A percentile compares a stretch with the other conserved stretches of the same genome.
Conservation (phyloP, 2,888 invertebrate species). For the Noctua pronuba region DNA sequence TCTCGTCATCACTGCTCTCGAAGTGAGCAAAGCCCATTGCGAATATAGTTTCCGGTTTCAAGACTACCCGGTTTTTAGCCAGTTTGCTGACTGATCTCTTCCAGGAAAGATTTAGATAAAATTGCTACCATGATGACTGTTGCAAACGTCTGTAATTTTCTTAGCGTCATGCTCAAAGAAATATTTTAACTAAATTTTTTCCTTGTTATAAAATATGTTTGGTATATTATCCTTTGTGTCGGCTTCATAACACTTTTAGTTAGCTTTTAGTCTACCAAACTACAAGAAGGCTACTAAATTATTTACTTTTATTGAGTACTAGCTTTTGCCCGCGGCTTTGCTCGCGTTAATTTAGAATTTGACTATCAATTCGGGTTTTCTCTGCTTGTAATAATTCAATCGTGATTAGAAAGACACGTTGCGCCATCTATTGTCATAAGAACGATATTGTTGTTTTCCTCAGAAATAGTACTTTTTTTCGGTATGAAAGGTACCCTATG, state of each 20-base stretch:
- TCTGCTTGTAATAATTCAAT: too few relatives aligned
- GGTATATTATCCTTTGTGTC: background rate
- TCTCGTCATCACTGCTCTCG: background rate
- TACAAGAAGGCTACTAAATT: too few relatives aligned
- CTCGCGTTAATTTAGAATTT: too few relatives aligned
- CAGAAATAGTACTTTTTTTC: too few relatives aligned
- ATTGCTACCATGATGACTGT: background rate
- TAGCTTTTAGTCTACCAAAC: too few relatives aligned
- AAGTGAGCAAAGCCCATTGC: background rate
- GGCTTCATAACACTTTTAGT: background rate
- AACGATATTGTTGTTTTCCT: too few relatives aligned
- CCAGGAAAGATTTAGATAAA: conserved; percentile 4
- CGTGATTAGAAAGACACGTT: too few relatives aligned
- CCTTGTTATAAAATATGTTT: background rate
- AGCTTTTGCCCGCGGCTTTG: too few relatives aligned
- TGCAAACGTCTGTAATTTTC: background rate
- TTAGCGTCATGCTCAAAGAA: background rate
- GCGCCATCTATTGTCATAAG: too few relatives aligned
- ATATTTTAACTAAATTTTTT: conserved; percentile 1
- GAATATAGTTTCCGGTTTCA: background rate
- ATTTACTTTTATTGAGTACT: too few relatives aligned
- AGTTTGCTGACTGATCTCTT: background rate
- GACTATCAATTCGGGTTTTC: too few relatives aligned
- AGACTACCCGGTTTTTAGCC: background rate
- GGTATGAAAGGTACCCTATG: too few relatives aligned